A percentile compares a stretch with the other conserved stretches of the same genome.
Conservation (phyloP, 1,140 invertebrate species). For the Gonioctena quinquepunctata region DNA sequence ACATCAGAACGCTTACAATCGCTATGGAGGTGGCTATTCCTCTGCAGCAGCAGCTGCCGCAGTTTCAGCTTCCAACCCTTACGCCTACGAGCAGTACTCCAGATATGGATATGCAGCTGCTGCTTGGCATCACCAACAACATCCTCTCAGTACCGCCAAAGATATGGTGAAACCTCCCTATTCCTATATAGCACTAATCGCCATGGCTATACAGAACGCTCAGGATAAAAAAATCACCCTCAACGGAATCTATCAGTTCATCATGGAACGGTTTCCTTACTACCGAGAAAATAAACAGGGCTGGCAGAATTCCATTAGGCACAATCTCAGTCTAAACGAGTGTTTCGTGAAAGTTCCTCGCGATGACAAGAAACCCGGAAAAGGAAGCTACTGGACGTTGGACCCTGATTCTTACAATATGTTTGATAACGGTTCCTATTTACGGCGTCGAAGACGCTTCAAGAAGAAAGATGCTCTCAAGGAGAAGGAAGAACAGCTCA, state of each 20-base stretch:
- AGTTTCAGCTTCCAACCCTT: constrained; percentile 57
- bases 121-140: constrained; percentile 68
- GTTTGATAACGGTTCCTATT: constrained; percentile 97
- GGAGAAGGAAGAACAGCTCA: constrained; percentile 85
- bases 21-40: constrained; percentile 47
- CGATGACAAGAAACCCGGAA: constrained; percentile 92
- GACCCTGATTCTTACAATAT: constrained; percentile 97
- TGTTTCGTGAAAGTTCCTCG: constrained; percentile 96
- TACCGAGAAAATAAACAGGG: constrained; percentile 97
- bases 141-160: constrained; percentile 70
- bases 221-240: constrained; percentile 93
- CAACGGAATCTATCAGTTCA: constrained; percentile 98
- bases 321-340: constrained; percentile 97
- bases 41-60: constrained; percentile 50
- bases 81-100: constrained; percentile 73
- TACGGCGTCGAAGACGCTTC: constrained; percentile 87
- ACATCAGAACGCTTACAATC: constrained; percentile 76
- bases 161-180: constrained; percentile 97
- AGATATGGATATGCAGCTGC: constrained; percentile 73
- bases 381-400: constrained; percentile 97
- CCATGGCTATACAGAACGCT: constrained; percentile 96
- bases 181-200: constrained; percentile 96
- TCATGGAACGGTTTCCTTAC: constrained; percentile 97
- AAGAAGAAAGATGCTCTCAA: constrained; percentile 93
- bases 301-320: constrained; percentile 94